These are phyloP conservation scores for Bungarus multicinctus DNA, from an alignment of 2,113 vertebrate genomes.

Conservation along the genomic window DNA sequence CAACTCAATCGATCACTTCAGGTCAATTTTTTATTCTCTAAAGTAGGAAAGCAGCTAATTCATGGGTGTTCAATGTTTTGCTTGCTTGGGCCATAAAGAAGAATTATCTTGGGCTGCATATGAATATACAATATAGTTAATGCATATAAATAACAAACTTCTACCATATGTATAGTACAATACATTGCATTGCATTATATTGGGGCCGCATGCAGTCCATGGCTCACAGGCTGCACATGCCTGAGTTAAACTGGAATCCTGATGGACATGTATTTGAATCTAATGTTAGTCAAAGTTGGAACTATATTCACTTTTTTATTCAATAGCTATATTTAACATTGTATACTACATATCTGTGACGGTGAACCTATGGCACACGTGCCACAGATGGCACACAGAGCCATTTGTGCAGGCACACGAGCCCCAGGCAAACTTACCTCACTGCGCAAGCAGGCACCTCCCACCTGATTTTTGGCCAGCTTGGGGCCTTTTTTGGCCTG, in stretches of 20 bases:
- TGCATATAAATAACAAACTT: neutral
- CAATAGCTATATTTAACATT: neutral
- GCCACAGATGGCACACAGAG: no score
- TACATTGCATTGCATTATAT: neutral
- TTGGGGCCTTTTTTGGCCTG: no score
- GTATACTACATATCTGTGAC: neutral
- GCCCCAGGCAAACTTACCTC: no score
- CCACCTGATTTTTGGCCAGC: no score
- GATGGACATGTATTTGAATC: neutral
- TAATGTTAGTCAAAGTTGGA: neutral
- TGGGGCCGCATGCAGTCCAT: no score
- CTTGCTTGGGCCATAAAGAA: neutral
- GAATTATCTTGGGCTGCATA: neutral
- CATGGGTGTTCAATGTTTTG: neutral
- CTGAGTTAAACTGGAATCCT: neutral
- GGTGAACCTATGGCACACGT: no score
- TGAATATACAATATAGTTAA: neutral
- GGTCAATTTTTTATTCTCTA: neutral
- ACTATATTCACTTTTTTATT: neutral
- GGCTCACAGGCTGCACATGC: no score
- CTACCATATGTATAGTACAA: neutral
- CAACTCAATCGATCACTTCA: neutral
- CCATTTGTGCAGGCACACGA: no score
- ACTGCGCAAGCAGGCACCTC: no score
- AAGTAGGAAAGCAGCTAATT: neutral